Conservation (phyloP, 2,113 vertebrate species). For the Catharus minimus region DNA sequence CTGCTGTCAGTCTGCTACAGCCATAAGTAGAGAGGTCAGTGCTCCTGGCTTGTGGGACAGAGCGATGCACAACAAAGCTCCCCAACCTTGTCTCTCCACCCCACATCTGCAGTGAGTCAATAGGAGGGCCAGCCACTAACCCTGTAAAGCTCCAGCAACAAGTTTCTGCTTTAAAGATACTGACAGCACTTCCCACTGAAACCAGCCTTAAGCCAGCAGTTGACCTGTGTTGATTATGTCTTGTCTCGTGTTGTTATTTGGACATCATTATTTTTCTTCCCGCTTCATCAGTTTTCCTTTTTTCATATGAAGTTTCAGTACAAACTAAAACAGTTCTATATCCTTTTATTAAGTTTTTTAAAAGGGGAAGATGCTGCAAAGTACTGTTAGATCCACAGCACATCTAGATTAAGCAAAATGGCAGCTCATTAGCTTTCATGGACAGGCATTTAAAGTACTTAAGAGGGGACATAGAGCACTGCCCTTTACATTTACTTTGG, state of each 20-base stretch:
- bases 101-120: fast-evolving
- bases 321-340: not conserved
- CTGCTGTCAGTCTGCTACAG: not conserved
- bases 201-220: not conserved
- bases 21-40: not conserved
- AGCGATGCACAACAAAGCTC: not conserved
- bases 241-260: not conserved
- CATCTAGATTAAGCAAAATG: slow-evolving; percentile 54
- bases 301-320: not conserved
- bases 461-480: not conserved
- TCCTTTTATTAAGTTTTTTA: not conserved
- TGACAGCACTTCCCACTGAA: not conserved
- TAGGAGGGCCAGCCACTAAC: not conserved
- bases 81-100: not conserved
- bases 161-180: not conserved
- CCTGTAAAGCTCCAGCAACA: not conserved
- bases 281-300: not conserved
- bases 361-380: not conserved
- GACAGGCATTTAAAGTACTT: slow-evolving; percentile 27
- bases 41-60: not conserved
- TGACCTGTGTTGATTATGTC: not conserved
- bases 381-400: not conserved
- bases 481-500: slow-evolving; percentile 48
- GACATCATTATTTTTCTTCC: not conserved
- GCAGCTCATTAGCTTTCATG: slow-evolving; percentile 61